Base-by-base conservation (phyloP, 2,113 vertebrate species). In the Reinhardtius hippoglossoides region DNA sequence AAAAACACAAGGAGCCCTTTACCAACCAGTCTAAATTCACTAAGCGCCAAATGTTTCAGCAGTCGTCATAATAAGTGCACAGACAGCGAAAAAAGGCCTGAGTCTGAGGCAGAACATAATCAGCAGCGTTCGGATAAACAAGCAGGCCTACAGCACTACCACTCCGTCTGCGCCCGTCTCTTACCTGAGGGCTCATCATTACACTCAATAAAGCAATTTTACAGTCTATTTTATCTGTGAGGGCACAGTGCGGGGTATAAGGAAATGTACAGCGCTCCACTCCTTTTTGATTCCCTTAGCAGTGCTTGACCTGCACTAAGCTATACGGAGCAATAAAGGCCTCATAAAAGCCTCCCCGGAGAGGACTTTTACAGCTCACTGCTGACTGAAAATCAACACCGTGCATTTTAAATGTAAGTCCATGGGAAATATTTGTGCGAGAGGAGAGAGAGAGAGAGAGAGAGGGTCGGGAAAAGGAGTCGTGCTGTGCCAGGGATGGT, bases 121-220 rank as follows among this genome's bases (percentile, higher is more conserved):
- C 44, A 62, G 67, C 24, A 75, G 73, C 73, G 75, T 52, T 67
- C 40, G 59, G 54, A 76, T 52, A 80, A 78, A 83, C 77, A 78
- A 70, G 71, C 75, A 85, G 82, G 88, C 88, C 82, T 70, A 14
- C 40, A 79, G 68, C 66, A 65, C 37, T 42, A 70, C 57, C 76
- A 44, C 68, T 80, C 60, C 59, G 84, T 58, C 79, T 81, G 66
- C 40, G 0, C 57, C 56, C 50, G 56, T 54, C 64, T 89, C 74
- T 93, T 78, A 91, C 90, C 87, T 79, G 67, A 83, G 92, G 91
- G 90, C 85, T 85, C 83, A 87, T 91, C 91, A 90, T 91, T 92
- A 91, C 89, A 91, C 90, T 92, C 91, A 93, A 95, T 94, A 91
- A 90, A 93, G 92, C 93, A 93, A 94, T 95, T 91, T 87, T 90